Evolutionary conservation across 2,888 invertebrate genomes (phyloP).

Genomic region (Corbicula japonica): DNA sequence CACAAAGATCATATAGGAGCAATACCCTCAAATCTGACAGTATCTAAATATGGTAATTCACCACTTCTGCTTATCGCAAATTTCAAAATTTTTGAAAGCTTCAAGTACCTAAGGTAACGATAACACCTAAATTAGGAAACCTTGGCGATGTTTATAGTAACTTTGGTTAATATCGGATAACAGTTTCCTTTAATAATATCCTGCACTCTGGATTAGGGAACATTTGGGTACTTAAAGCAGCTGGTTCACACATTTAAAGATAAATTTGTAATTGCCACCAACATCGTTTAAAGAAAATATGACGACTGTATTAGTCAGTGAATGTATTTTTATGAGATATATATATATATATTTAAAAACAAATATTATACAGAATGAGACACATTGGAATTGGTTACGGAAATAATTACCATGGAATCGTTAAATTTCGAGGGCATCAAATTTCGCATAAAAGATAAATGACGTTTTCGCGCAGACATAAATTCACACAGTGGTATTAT

Average conservation of each 20-base stretch:
- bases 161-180: conserved; percentile 17
- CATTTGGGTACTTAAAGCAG: background rate
- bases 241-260: conserved; percentile 4
- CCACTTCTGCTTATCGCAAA: conserved; percentile 6
- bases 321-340: no score
- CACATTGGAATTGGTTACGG: no score
- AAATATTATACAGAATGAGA: no score
- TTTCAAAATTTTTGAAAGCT: conserved; percentile 6
- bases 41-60: conserved; percentile 11
- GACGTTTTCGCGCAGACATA: no score
- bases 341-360: no score
- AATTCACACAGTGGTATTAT: no score
- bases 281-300: background rate
- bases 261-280: background rate
- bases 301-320: no score
- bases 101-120: conserved; percentile 24
- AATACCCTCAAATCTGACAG: no score
- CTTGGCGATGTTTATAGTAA: background rate
- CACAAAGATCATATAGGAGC: no score
- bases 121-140: conserved; percentile 18
- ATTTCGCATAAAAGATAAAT: no score
- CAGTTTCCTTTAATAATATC: conserved; percentile 10
- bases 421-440: no score
- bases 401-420: no score
- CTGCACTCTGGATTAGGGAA: background rate